phyloP scores from a whole-genome alignment of 1,140 invertebrate genomes.

The Cyphomyrmex costatus region DNA sequence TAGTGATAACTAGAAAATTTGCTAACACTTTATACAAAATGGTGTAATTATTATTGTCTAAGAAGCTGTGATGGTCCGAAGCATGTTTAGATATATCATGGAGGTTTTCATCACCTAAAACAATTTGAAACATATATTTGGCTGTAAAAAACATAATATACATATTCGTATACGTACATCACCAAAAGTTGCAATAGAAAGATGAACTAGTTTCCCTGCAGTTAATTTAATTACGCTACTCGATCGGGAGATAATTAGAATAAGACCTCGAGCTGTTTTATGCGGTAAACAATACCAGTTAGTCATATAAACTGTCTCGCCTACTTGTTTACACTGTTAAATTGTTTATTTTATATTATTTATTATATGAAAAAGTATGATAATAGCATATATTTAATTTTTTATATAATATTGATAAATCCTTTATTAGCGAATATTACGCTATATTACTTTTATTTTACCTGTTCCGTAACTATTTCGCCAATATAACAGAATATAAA shows the following conservation, averaged over 20 bases:
- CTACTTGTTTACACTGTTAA: slow-evolving; percentile 70
- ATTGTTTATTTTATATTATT: slow-evolving; percentile 20
- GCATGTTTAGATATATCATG: slow-evolving; percentile 69
- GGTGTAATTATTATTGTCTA: background rate
- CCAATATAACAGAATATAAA: slow-evolving; percentile 77
- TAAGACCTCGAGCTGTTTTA: slow-evolving; percentile 62
- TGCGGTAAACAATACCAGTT: slow-evolving; percentile 71
- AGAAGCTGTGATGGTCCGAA: slow-evolving; percentile 39
- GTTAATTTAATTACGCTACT: slow-evolving; percentile 66
- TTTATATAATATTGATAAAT: background rate
- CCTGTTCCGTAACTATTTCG: slow-evolving; percentile 72
- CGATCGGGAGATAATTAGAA: slow-evolving; percentile 72
- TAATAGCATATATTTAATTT: background rate
- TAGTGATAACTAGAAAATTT: slow-evolving; percentile 20
- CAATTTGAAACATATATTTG: background rate
- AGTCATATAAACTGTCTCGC: slow-evolving; percentile 64
- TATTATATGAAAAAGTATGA: slow-evolving; percentile 21
- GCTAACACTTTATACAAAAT: slow-evolving; percentile 22
- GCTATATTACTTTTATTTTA: slow-evolving; percentile 11
- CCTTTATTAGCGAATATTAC: background rate
- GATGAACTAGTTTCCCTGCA: slow-evolving; percentile 70
- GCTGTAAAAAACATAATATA: background rate
- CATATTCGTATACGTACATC: slow-evolving; percentile 63
- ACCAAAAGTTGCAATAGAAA: slow-evolving; percentile 72
- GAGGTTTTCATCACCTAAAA: slow-evolving; percentile 73